These are phyloP conservation scores for Drepana arcuata DNA, from an alignment of 1,140 invertebrate species.

Conservation along the genomic window DNA sequence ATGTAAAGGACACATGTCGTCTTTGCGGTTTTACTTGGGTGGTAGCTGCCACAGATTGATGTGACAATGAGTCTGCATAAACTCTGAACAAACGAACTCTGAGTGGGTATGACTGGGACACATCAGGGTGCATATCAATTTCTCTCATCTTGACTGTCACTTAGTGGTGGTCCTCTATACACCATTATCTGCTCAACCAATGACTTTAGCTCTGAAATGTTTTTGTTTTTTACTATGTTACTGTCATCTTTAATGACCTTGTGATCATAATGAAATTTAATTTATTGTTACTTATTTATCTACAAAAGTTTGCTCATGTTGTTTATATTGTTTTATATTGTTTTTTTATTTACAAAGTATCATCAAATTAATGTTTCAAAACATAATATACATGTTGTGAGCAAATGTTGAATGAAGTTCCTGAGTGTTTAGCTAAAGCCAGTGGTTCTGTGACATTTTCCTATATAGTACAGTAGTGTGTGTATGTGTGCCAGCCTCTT, in stretches of 20 bases:
- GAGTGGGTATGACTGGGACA: slow-evolving; percentile 50
- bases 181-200: slow-evolving; percentile 19
- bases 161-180: slow-evolving; percentile 23
- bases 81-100: slow-evolving; percentile 47
- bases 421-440: slow-evolving; percentile 37
- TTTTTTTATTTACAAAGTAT: slow-evolving; percentile 11
- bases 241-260: no score
- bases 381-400: background rate
- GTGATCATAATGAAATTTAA: no score
- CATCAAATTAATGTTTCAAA: slow-evolving; percentile 10
- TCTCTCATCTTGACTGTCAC: slow-evolving; percentile 31
- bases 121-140: slow-evolving; percentile 55
- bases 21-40: slow-evolving; percentile 61
- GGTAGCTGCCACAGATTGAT: slow-evolving; percentile 56
- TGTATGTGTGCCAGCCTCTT: slow-evolving; percentile 24
- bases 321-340: slow-evolving; percentile 23
- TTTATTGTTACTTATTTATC: no score
- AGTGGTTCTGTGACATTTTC: slow-evolving; percentile 42
- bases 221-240: no score
- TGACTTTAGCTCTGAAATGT: slow-evolving; percentile 31
- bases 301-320: slow-evolving; percentile 22
- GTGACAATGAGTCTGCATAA: slow-evolving; percentile 35
- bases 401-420: no score
- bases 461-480: slow-evolving; percentile 36
- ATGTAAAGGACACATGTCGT: slow-evolving; percentile 60